These are phyloP conservation scores for Dendrocincla tyrannina DNA, from an alignment of 2,797 vertebrate species.

Conservation along the genomic window DNA sequence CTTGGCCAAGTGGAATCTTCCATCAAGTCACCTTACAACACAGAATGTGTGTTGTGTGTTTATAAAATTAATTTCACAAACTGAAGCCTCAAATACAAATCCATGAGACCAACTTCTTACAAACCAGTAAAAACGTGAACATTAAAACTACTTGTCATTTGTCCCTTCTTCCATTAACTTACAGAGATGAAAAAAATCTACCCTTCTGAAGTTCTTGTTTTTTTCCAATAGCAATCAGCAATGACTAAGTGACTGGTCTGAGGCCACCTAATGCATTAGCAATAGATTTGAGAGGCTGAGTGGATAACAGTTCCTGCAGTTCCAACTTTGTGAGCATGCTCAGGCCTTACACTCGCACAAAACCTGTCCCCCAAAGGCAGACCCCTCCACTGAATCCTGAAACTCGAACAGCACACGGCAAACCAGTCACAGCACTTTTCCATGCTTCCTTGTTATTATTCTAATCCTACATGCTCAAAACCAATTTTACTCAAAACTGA, in stretches of 20 bases:
- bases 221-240: background rate
- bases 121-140: background rate
- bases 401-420: fast-evolving
- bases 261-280: background rate
- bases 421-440: background rate
- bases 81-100: background rate
- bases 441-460: fast-evolving
- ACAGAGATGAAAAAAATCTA: background rate
- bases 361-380: background rate
- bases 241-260: background rate
- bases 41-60: fast-evolving
- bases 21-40: background rate
- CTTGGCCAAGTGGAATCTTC: background rate
- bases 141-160: background rate
- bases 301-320: background rate
- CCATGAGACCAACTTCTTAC: background rate
- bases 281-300: background rate
- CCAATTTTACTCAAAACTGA: background rate
- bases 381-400: background rate
- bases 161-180: background rate
- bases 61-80: background rate
- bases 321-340: background rate
- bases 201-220: background rate
- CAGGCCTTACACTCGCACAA: background rate
- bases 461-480: background rate